Base-by-base conservation (phyloP, 2,888 invertebrate species). In the Drosophila siamana region DNA sequence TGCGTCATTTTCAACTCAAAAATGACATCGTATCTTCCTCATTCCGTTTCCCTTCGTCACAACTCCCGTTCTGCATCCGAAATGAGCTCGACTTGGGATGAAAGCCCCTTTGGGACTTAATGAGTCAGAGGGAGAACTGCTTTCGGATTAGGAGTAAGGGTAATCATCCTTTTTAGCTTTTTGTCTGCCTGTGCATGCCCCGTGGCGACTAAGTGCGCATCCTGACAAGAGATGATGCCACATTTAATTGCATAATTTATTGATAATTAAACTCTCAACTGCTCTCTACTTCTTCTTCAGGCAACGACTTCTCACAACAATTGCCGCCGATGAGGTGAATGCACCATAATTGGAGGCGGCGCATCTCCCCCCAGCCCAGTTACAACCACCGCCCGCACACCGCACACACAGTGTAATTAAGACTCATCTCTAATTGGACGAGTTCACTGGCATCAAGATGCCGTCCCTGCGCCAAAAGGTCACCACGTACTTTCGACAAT, bases 381-480 rank as follows among this genome's bases (percentile, higher is more conserved):
- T 33, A 33, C n/a, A 33, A n/a, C 26, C 44, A 24, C 41, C 9
- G 11, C 28, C 33, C 44, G n/a, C 36, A 30, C 26, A 30, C 24
- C 47, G 15, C 33, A 33, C 33, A 33, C 33, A n/a, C 6, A 9
- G 36, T 26, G 48, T 43, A 77, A 75, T 78, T 74, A 78, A 75
- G 28, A 51, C 48, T 19, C 30, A 69, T 52, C 41, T 60, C 55
- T 75, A 79, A 68, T 78, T 75, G 60, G 40, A 59, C 62, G 52
- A 59, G 56, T 59, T 62, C 54, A 47, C 33, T 26, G 52, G 41
- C 55, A 30, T 48, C 51, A 76, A 84, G 73, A 95, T 95, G 95
- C 95, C 95, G 83, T 95, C 95, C 64, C 92, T 95, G 84, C 93
- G 95, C 60, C 95, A 95, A 92, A 94, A 94, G 91, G 94, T 95